These are phyloP conservation scores for Drosophila murphyi DNA, from an alignment of 1,140 invertebrate genomes.

Conservation along the genomic window DNA sequence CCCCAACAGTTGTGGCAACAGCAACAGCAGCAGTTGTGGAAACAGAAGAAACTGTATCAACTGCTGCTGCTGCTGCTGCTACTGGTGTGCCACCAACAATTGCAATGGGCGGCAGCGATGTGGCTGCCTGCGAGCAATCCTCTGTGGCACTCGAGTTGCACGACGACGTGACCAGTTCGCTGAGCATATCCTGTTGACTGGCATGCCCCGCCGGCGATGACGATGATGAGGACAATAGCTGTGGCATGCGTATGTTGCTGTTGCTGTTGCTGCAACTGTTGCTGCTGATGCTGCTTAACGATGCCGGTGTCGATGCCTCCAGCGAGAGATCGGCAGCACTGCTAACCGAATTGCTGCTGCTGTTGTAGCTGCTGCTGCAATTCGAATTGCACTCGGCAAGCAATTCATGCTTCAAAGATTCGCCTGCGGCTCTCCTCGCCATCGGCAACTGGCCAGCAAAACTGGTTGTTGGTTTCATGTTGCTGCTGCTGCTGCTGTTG, in stretches of 20 bases:
- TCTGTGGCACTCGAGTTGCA: conserved; percentile 73
- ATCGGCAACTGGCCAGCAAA: conserved; percentile 64
- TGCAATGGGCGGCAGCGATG: conserved; percentile 17
- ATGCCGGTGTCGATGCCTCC: conserved; percentile 75
- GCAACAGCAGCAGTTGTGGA: not conserved
- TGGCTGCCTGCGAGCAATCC: conserved; percentile 59
- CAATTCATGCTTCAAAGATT: conserved; percentile 49
- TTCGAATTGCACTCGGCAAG: conserved; percentile 66
- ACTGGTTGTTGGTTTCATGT: conserved; percentile 29
- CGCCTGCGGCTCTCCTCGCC: not conserved
- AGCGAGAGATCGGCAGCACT: conserved; percentile 78
- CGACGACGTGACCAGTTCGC: conserved; percentile 76
- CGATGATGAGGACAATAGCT: conserved; percentile 1
- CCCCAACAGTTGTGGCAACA: not conserved
- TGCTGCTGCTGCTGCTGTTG: conserved; percentile 36
- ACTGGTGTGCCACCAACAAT: not conserved
- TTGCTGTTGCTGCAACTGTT: conserved; percentile 37
- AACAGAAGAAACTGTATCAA: not conserved
- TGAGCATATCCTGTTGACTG: conserved; percentile 74
- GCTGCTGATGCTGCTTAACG: conserved; percentile 34
- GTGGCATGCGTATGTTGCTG: not conserved
- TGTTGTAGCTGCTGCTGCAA: conserved; percentile 64
- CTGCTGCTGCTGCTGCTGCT: conserved; percentile 10
- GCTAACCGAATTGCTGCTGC: conserved; percentile 66
- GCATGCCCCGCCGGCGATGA: conserved; percentile 47